Percentiles rank a stretch among this genome's conserved stretches.
phyloP scores from a whole-genome alignment of 2,888 invertebrate species.

The Cacoxenus indagator region DNA sequence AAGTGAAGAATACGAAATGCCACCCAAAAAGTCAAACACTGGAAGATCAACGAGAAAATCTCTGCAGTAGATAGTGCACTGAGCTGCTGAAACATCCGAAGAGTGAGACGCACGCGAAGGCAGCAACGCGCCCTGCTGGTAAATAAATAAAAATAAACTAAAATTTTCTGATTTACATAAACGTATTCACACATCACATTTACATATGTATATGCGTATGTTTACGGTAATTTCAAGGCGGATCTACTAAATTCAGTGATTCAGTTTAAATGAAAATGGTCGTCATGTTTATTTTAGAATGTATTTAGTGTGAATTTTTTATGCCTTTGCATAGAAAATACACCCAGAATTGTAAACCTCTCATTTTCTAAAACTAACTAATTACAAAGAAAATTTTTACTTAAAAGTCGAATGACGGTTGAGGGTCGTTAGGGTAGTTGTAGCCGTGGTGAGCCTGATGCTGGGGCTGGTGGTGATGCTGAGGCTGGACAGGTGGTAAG shows the following conservation, averaged over 20 bases:
- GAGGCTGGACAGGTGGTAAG: not conserved
- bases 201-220: too few species aligned
- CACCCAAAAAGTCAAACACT: too few species aligned
- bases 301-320: constrained; percentile 30
- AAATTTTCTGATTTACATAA: not conserved
- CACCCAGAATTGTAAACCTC: constrained; percentile 26
- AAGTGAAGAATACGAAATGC: too few species aligned
- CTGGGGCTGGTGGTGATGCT: constrained; percentile 18
- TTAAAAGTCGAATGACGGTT: constrained; percentile 62
- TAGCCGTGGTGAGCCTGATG: constrained; percentile 52
- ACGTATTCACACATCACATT: not conserved
- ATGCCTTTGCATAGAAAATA: constrained; percentile 52
- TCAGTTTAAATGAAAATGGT: constrained; percentile 26
- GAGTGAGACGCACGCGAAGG: too few species aligned
- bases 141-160: too few species aligned
- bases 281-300: not conserved
- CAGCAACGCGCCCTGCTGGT: too few species aligned
- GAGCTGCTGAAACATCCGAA: too few species aligned
- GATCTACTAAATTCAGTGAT: constrained; percentile 23
- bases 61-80: too few species aligned
- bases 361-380: constrained; percentile 57
- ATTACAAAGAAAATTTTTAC: constrained; percentile 37
- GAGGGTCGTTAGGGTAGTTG: constrained; percentile 63
- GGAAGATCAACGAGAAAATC: too few species aligned
- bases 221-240: not conserved